Base-by-base conservation (phyloP, 1,140 invertebrate genomes). In the Cotesia glomerata region DNA sequence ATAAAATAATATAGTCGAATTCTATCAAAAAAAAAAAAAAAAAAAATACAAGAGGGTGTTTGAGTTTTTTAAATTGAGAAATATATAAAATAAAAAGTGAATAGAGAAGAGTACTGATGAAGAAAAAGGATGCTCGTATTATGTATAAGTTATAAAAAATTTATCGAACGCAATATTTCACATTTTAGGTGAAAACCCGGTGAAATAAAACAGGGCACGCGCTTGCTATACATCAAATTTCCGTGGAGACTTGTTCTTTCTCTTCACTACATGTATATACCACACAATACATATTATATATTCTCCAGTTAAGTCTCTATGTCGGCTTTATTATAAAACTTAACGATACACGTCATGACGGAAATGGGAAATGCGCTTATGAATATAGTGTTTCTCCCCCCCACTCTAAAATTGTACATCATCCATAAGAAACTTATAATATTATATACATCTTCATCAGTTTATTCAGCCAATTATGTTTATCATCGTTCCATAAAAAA, bases 161-260 rank as follows among this genome's bases (percentile, higher is more conserved):
- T 86, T 85, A 87, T 87, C 85, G 84, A 81, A 72, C 78, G 78
- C 84, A 82, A 86, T 87, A 87, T 87, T 81, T 87, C 82, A 86
- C 81, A 79, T 86, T 87, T 87, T 86, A 80, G 62, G 32, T 35
- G 34, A 54, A 71, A 65, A 63, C 54, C 58, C 16, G 58, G 69
- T 72, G 65, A 80, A 80, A 78, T 78, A 78, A 85, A 86, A 75
- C 85, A 80, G 75, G 79, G 83, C 86, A 87, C 86, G 86, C 82
- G 84, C 82, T 78, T 77, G 75, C 81, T 80, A 82, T 87, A 85
- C 80, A 87, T 87, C 86, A 86, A 84, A 80, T 74, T 83, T 78
- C 74, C 76, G 76, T 73, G 75, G 72, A 77, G 72, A 67, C 75
- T 64, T 61, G 67, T 52, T 64, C 63, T 52, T 62, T n/a, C 71